Evolutionary conservation across 2,888 invertebrate species (phyloP).

Genomic region (Drosophila ustulata): DNA sequence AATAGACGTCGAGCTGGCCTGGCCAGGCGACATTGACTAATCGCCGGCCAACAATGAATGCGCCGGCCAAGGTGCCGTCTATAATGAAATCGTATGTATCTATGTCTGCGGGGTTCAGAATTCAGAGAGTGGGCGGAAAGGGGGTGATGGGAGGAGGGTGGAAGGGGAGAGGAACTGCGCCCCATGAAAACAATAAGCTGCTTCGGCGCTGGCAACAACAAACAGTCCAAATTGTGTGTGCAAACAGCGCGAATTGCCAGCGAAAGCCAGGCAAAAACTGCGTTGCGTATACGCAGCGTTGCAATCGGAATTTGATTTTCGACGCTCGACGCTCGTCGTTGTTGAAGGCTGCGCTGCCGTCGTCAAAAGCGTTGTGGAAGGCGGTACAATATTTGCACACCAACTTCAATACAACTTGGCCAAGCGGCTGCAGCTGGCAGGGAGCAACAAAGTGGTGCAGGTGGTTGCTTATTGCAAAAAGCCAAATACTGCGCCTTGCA

Average conservation of each 20-base stretch:
- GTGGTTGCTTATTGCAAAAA: conserved; percentile 48
- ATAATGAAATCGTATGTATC: conserved; percentile 58
- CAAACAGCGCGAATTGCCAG: conserved; percentile 69
- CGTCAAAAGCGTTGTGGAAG: conserved; percentile 41
- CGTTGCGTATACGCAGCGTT: conserved; percentile 75
- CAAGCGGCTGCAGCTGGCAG: not conserved
- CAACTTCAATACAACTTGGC: conserved; percentile 67
- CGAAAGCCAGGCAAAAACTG: conserved; percentile 42
- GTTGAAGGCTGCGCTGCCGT: conserved; percentile 3
- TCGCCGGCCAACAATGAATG: conserved; percentile 44
- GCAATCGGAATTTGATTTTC: conserved; percentile 74
- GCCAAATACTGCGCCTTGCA: conserved; percentile 27
- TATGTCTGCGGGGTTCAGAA: conserved; percentile 9
- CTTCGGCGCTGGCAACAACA: conserved; percentile 45
- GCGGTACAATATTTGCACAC: conserved; percentile 70
- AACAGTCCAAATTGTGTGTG: conserved; percentile 68
- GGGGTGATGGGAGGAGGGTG: not conserved
- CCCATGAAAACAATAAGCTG: conserved; percentile 62
- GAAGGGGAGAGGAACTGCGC: conserved; percentile 10
- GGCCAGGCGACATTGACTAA: conserved; percentile 55
- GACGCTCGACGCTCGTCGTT: conserved; percentile 43
- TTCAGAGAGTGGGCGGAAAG: not conserved
- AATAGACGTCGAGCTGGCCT: conserved; percentile 44
- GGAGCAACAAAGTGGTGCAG: conserved; percentile 22
- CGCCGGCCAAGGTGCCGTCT: conserved; percentile 46